Percentiles rank a stretch among this genome's conserved stretches.
These are phyloP conservation scores for Cathartes aura DNA, from an alignment of 2,113 vertebrate species.

Conservation along the genomic window DNA sequence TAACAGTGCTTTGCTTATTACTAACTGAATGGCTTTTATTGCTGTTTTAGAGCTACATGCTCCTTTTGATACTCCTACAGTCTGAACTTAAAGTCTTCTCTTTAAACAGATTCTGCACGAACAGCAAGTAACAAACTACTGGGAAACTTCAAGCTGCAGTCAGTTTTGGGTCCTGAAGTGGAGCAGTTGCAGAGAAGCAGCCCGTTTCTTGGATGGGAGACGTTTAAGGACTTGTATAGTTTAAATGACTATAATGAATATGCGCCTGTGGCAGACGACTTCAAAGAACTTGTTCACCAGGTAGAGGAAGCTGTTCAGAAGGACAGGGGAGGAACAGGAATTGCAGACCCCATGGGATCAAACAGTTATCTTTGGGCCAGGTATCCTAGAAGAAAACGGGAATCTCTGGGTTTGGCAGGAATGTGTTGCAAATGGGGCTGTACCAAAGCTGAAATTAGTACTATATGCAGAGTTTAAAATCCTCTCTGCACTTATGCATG, in stretches of 20 bases:
- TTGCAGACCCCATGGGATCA: background rate
- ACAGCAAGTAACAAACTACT: conserved; percentile 44
- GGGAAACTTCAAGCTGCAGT: conserved; percentile 40
- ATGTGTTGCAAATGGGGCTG: conserved; percentile 90
- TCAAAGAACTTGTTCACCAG: conserved; percentile 24
- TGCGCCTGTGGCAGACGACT: background rate
- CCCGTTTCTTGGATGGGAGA: conserved; percentile 20
- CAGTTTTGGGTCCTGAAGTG: background rate
- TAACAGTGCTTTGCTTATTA: background rate
- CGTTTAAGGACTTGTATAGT: conserved; percentile 68
- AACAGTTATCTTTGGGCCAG: conserved; percentile 51
- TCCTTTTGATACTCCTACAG: background rate
- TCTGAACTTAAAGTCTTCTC: background rate
- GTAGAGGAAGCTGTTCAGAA: conserved; percentile 30
- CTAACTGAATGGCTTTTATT: background rate
- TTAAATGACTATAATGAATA: conserved; percentile 56
- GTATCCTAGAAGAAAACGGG: conserved; percentile 79
- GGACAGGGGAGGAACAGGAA: background rate
- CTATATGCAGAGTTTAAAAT: conserved; percentile 81
- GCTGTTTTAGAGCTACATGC: background rate
- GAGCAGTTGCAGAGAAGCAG: conserved; percentile 34
- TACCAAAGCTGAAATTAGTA: conserved; percentile 88
- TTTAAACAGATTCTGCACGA: conserved; percentile 70
- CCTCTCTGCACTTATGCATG: background rate
- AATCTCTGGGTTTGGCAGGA: conserved; percentile 83